Evolutionary conservation across 2,888 invertebrate species (phyloP), one percentile per base, ranked within the genome.

Genomic region (Abrostola tripartita): DNA sequence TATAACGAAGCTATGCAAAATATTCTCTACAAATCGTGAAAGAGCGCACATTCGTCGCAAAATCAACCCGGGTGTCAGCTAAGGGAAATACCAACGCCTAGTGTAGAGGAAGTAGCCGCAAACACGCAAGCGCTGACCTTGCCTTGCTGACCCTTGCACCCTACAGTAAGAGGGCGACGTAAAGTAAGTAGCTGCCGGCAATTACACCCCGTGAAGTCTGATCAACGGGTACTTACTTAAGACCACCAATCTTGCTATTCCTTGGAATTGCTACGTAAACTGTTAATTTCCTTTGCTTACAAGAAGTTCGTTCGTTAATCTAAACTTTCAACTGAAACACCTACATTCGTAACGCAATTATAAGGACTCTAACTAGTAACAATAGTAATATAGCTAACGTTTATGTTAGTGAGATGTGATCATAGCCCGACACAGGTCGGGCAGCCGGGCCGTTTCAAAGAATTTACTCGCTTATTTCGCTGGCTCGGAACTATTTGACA

Each of bases 61-160:
- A 76, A 75, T 65, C 72, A 76, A 73, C 68, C 61, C 59, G 69
- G 71, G 76, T 80, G 78, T 76, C 59, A 74, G 74, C 68, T 72
- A 79, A 71, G 78, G 74, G 74, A 65, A 74, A 78, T 74, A 62
- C 70, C 72, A 61, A 72, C 79, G 84, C 81, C 78, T 72, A 57
- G 59, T 60, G 65, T 51, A 67, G 74, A 53, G 68, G 72, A 79
- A 81, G 71, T 82, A 61, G 64, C 73, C 74, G 57, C 66, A 60
- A 73, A 71, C 84, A 83, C 81, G 83, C 82, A 63, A 81, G 41
- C 72, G 62, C 37, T 50, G 58, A 65, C 69, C 67, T 52, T 67
- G 40, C 38, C 41, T 49, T 24, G 52, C 38, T 42, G 47, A 62
- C 62, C 61, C 37, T 56, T 12, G 41, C 42, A 37, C 37, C 50